phyloP scores from a whole-genome alignment of 2,888 invertebrate species.

The Unio delphinus region DNA sequence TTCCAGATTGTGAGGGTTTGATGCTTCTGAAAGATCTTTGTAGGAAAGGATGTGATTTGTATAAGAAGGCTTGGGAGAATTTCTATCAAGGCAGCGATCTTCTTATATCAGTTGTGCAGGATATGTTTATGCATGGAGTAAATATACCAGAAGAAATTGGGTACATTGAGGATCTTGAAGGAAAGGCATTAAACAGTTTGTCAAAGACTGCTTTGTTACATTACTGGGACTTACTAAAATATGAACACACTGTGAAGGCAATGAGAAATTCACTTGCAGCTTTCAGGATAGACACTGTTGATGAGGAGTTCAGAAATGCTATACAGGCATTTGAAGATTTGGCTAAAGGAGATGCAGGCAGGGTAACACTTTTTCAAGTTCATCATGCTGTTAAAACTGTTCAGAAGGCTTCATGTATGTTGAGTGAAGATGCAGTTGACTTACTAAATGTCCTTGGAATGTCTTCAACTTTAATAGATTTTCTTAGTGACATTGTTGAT shows the following conservation, averaged over 20 bases:
- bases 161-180: too few species aligned
- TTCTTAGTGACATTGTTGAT: constrained; percentile 28
- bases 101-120: constrained; percentile 7
- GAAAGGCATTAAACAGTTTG: too few species aligned
- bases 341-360: constrained; percentile 1
- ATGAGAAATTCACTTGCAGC: too few species aligned
- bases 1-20: too few species aligned
- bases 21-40: not conserved
- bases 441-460: constrained; percentile 20
- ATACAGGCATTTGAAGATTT: constrained; percentile 20
- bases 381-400: constrained; percentile 14
- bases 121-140: constrained; percentile 1
- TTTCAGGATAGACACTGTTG: not conserved
- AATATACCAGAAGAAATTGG: not conserved
- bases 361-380: constrained; percentile 15
- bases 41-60: constrained; percentile 1
- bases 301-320: constrained; percentile 16
- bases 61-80: constrained; percentile 18
- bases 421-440: constrained; percentile 12
- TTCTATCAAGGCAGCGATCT: constrained; percentile 6
- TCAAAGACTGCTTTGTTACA: too few species aligned
- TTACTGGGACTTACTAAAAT: too few species aligned
- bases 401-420: constrained; percentile 8
- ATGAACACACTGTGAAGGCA: too few species aligned
- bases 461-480: constrained; percentile 23